Base-by-base conservation (phyloP, 1,140 invertebrate genomes). In the Xylocopa sonorina region DNA sequence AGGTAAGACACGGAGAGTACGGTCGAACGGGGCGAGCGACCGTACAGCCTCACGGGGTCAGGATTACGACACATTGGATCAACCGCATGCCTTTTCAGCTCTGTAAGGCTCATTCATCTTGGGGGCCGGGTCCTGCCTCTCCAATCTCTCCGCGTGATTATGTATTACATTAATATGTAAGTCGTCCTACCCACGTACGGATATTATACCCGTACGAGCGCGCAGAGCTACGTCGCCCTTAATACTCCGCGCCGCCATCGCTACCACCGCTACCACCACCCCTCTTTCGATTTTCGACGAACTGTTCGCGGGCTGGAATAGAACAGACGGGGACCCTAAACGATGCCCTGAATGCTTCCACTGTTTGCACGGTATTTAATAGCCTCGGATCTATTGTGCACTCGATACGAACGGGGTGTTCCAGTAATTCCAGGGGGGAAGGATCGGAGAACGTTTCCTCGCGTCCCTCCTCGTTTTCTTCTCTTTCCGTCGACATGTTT, bases 51-150 rank as follows among this genome's bases (percentile, higher is more conserved):
- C 74, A 66, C 78, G 84, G 84, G 88, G 88, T 90, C 88, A 87
- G 80, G 75, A 87, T 91, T 91, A 87, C 89, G 85, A 90, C 87
- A 90, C 87, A 71, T 76, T 55, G 84, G 83, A 86, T 86, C 80
- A 82, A 85, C 81, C 84, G 80, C 84, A 82, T 86, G 46, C 84
- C 84, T 86, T 86, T 86, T 86, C 60, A 82, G 81, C 73, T 58
- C 53, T 63, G 60, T 69, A 82, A 82, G 67, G 55, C 80, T 86
- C 84, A 82, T 86, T 85, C 84, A 85, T 86, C 84, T 85, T 86
- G 32, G 79, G 41, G 46, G 62, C 68, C 66, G 57, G 53, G 76
- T 66, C 71, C 75, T 79, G 83, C 80, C 80, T 86, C 84, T 85
- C 83, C 84, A 85, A 86, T 86, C 84, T 86, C 84, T 82, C 83